phyloP scores from a whole-genome alignment of 2,113 vertebrate species.

The Madoqua kirkii region DNA sequence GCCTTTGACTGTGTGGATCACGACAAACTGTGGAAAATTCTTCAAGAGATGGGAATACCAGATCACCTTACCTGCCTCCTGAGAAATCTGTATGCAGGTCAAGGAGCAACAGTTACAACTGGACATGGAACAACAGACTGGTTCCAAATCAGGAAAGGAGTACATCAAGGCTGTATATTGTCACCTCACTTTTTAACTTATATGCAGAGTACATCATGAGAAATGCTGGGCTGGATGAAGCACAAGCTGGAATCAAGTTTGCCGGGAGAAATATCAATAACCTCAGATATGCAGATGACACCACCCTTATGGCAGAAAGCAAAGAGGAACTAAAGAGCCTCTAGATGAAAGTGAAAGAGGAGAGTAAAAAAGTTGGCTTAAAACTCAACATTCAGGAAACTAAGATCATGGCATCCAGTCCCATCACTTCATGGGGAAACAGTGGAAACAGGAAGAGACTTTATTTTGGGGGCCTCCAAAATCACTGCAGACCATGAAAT shows the following conservation, averaged over 20 bases:
- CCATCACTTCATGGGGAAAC: neutral
- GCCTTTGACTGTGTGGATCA: neutral
- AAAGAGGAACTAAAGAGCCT: neutral
- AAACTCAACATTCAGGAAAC: neutral
- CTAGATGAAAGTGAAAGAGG: neutral
- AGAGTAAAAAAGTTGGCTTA: neutral
- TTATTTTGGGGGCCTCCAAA: neutral
- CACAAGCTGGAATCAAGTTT: neutral
- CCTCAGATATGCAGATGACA: neutral
- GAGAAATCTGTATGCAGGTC: neutral
- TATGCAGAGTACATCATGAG: neutral
- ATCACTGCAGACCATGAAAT: neutral
- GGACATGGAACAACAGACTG: neutral
- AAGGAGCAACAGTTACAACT: neutral
- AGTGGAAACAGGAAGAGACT: too few relatives aligned
- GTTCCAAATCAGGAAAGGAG: neutral
- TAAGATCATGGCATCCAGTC: neutral
- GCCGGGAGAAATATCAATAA: neutral
- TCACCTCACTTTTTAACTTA: neutral
- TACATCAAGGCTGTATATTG: neutral
- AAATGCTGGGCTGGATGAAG: neutral
- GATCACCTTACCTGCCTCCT: neutral
- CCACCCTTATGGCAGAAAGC: neutral
- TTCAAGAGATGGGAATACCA: neutral
- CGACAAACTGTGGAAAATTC: neutral